Conservation (phyloP, 2,888 invertebrate species). For the Stenodema calcarata region DNA sequence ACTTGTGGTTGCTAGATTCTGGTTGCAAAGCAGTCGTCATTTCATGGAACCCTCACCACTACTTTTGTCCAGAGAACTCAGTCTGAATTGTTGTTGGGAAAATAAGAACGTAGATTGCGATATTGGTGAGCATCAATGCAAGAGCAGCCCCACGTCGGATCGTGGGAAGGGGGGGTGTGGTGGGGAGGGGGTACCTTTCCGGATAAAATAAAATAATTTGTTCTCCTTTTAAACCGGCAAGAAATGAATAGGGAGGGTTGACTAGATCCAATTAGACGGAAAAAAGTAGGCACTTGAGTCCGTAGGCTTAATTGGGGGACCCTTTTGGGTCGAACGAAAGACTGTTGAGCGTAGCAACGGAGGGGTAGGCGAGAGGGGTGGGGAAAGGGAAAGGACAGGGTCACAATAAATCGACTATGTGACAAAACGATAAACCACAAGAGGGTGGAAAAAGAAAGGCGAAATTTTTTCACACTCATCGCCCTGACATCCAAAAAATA, state of each 20-base stretch:
- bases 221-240: not conserved
- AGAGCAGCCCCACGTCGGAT: too few species aligned
- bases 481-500: not conserved
- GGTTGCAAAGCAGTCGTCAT: too few species aligned
- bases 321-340: not conserved
- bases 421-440: conserved; percentile 27
- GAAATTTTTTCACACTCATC: not conserved
- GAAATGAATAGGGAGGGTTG: not conserved
- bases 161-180: too few species aligned
- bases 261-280: conserved; percentile 18
- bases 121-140: not conserved
- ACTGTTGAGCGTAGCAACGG: not conserved
- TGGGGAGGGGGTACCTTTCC: too few species aligned
- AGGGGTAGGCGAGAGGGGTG: not conserved
- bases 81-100: not conserved
- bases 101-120: not conserved
- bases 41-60: too few species aligned
- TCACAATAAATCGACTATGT: conserved; percentile 29
- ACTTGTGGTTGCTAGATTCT: too few species aligned
- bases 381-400: not conserved
- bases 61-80: too few species aligned
- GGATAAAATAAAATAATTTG: not conserved
- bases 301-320: conserved; percentile 7
- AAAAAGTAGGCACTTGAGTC: conserved; percentile 22
- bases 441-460: not conserved